Base-by-base conservation (phyloP, 2,797 vertebrate genomes). In the Cheirogaleus major region DNA sequence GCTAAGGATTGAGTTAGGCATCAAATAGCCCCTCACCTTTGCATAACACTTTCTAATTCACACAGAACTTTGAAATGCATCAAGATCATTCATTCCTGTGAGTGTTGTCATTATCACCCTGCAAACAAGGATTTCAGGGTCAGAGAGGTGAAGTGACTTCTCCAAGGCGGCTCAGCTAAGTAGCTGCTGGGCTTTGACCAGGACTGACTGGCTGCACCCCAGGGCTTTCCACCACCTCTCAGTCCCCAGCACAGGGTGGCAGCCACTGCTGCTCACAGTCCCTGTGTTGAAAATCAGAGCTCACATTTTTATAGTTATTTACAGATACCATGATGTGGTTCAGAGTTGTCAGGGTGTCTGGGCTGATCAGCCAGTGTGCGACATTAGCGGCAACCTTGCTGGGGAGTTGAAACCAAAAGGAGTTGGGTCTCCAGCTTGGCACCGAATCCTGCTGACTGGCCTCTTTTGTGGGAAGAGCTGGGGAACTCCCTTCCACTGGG, bases 111-210 rank as follows among this genome's bases (percentile, higher is more conserved):
- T 41, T 43, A 22, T 57, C 86, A 48, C 43, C 17, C 5, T 15
- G 32, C n/a, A 12, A 5, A 15, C 4, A 7, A 88, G 43, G 17
- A 43, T 27, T 55, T 78, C 69, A 9, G 63, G 87, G 32, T 88
- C 84, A 75, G 48, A 67, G 65, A 78, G 70, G 61, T 79, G 4
- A 59, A 81, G 22, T 27, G 80, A 84, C 25, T 76, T 78, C 27
- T 70, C 84, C 25, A 41, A 38, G 81, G 55, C 43, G 50, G 23
- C 63, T 35, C 27, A 32, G 55, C 38, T 38, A 30, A 35, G 38
- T n/a, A 27, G 59, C 17, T 8, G 6, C 69, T 17, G 22, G 82
- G 10, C 69, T 67, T 41, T n/a, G 35, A 43, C 8, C 4, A 38
- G 45, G 45, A 76, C 43, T 3, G 8, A 30, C 35, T 7, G 43